Conservation (phyloP, 2,888 invertebrate species). For the Protonemura montana region DNA sequence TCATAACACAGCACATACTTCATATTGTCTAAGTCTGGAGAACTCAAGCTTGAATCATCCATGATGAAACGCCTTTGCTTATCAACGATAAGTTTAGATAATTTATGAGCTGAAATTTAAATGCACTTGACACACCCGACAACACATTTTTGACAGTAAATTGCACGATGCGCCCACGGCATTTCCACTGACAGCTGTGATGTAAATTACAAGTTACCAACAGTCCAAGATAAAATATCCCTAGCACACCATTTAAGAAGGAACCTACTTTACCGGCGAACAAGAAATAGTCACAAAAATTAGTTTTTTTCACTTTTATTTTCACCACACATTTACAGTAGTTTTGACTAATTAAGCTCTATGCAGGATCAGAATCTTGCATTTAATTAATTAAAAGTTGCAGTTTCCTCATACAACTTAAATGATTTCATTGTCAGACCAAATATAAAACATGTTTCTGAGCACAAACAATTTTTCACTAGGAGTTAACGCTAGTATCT, state of each 20-base stretch:
- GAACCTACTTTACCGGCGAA: background rate
- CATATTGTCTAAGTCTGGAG: background rate
- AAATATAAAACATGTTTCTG: too few species aligned
- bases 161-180: background rate
- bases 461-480: too few species aligned
- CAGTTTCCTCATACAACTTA: too few species aligned
- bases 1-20: slow-evolving; percentile 30
- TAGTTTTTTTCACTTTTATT: too few species aligned
- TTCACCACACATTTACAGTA: too few species aligned
- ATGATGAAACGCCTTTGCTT: background rate
- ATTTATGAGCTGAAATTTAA: background rate
- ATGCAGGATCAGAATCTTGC: too few species aligned
- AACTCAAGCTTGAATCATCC: background rate
- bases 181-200: background rate
- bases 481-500: too few species aligned
- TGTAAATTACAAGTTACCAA: background rate
- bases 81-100: background rate
- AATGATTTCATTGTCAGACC: too few species aligned
- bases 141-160: background rate
- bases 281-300: background rate
- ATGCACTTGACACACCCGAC: background rate
- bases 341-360: too few species aligned
- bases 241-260: background rate
- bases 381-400: too few species aligned
- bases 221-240: background rate